Conservation (phyloP, 2,113 vertebrate species). For the Catagonus wagneri region DNA sequence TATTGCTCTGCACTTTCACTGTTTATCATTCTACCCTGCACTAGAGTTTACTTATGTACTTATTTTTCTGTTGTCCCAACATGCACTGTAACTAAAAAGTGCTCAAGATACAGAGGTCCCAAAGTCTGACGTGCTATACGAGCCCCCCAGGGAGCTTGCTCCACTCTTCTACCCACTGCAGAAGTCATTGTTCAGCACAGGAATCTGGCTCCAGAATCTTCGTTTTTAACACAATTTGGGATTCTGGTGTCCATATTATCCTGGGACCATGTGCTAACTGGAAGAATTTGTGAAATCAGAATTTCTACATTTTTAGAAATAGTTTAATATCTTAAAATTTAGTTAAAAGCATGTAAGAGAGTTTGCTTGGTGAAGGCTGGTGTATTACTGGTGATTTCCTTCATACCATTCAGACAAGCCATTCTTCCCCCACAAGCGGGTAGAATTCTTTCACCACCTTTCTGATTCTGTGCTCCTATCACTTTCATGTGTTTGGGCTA, state of each 20-base stretch:
- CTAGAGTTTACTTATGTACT: not conserved
- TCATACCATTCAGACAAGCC: not conserved
- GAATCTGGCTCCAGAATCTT: conserved; percentile 28
- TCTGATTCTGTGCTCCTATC: not conserved
- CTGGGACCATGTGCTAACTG: not conserved
- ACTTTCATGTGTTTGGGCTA: conserved; percentile 19
- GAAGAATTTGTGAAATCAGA: conserved; percentile 6
- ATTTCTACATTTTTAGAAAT: not conserved
- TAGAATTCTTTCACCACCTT: conserved; percentile 5
- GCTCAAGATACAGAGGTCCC: not conserved
- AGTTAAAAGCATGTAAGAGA: not conserved
- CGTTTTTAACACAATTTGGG: not conserved
- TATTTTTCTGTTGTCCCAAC: not conserved
- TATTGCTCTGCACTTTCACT: not conserved
- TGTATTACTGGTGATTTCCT: not conserved
- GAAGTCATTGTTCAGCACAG: not conserved
- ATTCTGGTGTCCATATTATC: not conserved
- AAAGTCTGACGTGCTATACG: not conserved
- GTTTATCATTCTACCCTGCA: not conserved
- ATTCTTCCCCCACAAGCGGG: not conserved
- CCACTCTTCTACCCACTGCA: not conserved
- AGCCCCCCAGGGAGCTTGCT: not conserved
- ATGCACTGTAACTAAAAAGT: conserved; percentile 22
- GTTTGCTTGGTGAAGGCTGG: not conserved
- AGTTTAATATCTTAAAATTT: conserved; percentile 48